Evolutionary conservation across 2,888 invertebrate species (phyloP), one percentile per base, ranked within the genome.

Genomic region (Drosophila formosana): DNA sequence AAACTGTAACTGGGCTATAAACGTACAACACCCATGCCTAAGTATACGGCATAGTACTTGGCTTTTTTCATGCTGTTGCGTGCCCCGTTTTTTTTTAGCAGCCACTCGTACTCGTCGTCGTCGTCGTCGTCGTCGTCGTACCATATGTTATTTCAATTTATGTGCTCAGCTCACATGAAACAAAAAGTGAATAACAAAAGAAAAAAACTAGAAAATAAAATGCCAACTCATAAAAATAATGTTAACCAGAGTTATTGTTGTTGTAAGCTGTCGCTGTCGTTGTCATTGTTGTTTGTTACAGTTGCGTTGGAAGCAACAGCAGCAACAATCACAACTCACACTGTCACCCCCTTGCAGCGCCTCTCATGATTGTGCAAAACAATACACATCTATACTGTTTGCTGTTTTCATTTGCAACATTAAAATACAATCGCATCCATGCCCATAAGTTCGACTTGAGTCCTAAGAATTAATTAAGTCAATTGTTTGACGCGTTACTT

Each of bases 171-270:
- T 74, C 61, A 66, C 77, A 73, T 71, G 58, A 65, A 65, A 55
- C 58, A 56, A 28, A 47, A 26, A 56, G 18, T 13, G 26, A 45
- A 46, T 34, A 57, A 57, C 37, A 47, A 49, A 18, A 34, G 23
- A 66, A 45, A 50, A 39, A 28, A 52, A 32, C 53, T 23, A 58
- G 56, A 51, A 75, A 75, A 65, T 55, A 82, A 82, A 85, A 70
- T 82, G 89, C 78, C 69, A 75, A 75, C 75, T 88, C 83, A 88
- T 83, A 78, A 73, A 78, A 75, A 72, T 71, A 80, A 72, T 75
- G 72, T 70, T 85, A 76, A 63, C 72, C 82, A 46, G 70, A 78
- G 70, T 63, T 72, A 58, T 57, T 51, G 43, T 55, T 56, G 51
- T 28, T 43, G 53, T 8, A 9, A 9, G 18, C 18, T 52, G 43